A percentile compares a stretch with the other conserved stretches of the same genome.
phyloP scores from a whole-genome alignment of 2,113 vertebrate species.

The Pionites leucogaster region DNA sequence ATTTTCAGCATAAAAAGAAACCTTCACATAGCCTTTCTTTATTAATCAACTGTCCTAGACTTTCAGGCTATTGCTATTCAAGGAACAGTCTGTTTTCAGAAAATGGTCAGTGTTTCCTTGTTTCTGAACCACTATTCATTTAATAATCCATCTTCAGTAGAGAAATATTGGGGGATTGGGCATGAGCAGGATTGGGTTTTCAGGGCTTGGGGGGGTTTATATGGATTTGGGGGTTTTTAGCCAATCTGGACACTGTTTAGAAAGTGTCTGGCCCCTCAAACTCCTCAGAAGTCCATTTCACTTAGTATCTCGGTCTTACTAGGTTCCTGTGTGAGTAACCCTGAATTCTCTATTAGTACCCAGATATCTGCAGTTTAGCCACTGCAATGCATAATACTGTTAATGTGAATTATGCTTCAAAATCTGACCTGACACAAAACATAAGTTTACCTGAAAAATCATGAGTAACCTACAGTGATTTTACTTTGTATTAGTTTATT shows the following conservation, averaged over 20 bases:
- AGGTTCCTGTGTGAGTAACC: background rate
- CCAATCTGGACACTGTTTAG: background rate
- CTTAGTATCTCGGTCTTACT: background rate
- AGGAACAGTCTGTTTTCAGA: background rate
- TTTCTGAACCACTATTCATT: background rate
- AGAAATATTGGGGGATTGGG: background rate
- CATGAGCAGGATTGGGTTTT: background rate
- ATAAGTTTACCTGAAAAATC: background rate
- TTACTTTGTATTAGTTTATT: background rate
- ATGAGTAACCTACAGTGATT: background rate
- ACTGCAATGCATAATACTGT: background rate
- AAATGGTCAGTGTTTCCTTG: background rate
- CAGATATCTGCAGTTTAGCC: background rate
- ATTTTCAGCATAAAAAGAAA: background rate
- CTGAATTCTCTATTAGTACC: background rate
- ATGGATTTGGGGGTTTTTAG: background rate
- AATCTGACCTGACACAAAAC: background rate
- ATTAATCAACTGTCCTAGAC: background rate
- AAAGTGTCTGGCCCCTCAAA: background rate
- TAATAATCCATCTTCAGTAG: background rate
- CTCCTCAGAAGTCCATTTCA: background rate
- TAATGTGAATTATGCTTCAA: background rate
- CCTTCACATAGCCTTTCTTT: background rate
- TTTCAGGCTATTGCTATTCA: background rate
- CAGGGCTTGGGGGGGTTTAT: rapidly evolving